Evolutionary conservation across 2,797 vertebrate species (phyloP).

Genomic region (Acanthurus lineatus): DNA sequence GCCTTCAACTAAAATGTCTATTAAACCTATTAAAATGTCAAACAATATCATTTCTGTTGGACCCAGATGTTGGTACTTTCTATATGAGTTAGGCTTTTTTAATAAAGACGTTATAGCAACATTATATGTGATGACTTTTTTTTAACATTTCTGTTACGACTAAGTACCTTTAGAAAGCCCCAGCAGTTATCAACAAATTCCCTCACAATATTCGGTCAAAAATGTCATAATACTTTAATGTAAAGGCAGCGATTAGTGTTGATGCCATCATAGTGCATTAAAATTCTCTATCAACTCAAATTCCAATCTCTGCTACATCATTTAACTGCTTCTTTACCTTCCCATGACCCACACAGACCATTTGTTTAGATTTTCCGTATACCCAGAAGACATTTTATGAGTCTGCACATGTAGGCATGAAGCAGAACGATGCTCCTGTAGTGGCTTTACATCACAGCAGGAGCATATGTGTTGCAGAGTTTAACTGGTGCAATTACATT

Average conservation of each 20-base stretch:
- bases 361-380: constrained; percentile 36
- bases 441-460: constrained; percentile 53
- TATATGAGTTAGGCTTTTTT: neutral
- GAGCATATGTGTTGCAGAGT: constrained; percentile 66
- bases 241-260: neutral
- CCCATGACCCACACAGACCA: constrained; percentile 45
- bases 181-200: neutral
- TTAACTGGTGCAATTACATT: constrained; percentile 75
- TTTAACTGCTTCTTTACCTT: constrained; percentile 48
- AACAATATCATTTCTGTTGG: neutral
- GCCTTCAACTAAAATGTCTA: neutral
- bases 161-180: constrained; percentile 15
- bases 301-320: constrained; percentile 29
- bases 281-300: constrained; percentile 40
- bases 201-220: constrained; percentile 27
- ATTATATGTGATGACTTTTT: neutral
- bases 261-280: constrained; percentile 15
- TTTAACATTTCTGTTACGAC: neutral
- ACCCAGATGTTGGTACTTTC: constrained; percentile 12
- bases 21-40: constrained; percentile 8
- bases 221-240: constrained; percentile 26
- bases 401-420: constrained; percentile 42
- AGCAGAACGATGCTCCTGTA: constrained; percentile 57
- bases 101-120: constrained; percentile 11
- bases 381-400: constrained; percentile 40